Base-by-base conservation (phyloP, 23 tunicate species). In the Diplosoma virens region DNA sequence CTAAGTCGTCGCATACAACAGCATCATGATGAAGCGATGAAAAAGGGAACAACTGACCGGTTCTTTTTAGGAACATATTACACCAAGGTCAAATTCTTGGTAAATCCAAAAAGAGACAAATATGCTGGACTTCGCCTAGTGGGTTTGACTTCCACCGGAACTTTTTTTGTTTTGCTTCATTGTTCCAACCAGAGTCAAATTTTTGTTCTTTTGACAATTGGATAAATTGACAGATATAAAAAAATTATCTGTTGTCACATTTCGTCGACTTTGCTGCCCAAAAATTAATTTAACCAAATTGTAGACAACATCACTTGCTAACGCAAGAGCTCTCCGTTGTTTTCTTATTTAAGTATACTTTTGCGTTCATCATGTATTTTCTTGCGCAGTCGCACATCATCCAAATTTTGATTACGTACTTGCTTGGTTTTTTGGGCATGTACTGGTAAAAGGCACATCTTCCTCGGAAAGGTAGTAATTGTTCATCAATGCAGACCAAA, bases 301-400 rank as follows among this genome's bases (percentile, higher is more conserved):
- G 63, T 25, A 56, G 63, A 56, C 63, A 25, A 56, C 24, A 56
- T 56, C 24, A 11, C 63, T 56, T 11, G 24, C 63, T 56, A 56
- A 56, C 4, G 6, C 63, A 56, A 4, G 63, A 56, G 21, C 63
- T 56, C 63, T 56, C 20, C 24, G 63, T 56, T 56, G 63, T 56
- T 56, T 56, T 56, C 63, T 56, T 56, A 14, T 22, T 25, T 25
- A 22, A 56, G 20, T 56, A 56, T 56, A 56, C 24, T 56, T 56
- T 56, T 11, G 63, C 21, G 25, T 56, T 20, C 63, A 56, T 56
- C 63, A 56, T 56, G 63, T 64, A 64, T 64, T 64, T 64, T 64
- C 17, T 64, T 64, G 71, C 71, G 29, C 16, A 64, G 71, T 64
- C 17, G 35, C 71, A 25, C 71, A 64, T 64, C 71, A 56, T 56